Evolutionary conservation across 2,113 vertebrate genomes (phyloP).

Genomic region (Climacteris rufus): DNA sequence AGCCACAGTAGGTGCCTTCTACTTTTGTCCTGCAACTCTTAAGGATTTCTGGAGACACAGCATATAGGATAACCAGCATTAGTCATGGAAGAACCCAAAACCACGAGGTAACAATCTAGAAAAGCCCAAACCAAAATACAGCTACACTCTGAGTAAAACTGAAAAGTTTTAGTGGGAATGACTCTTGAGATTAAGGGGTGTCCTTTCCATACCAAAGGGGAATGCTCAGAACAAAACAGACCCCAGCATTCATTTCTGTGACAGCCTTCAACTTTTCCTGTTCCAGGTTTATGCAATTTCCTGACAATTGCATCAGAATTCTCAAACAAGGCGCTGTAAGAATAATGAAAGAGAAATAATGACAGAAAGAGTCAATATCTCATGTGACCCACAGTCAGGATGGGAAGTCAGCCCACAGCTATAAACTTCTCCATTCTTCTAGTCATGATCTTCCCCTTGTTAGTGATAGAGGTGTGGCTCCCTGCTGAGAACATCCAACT

Average conservation of each 20-base stretch:
- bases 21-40: neutral
- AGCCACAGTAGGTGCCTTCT: neutral
- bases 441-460: neutral
- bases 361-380: neutral
- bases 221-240: neutral
- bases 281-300: neutral
- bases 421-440: neutral
- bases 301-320: neutral
- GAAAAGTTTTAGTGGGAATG: neutral
- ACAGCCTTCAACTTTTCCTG: neutral
- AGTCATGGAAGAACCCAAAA: neutral
- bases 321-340: neutral
- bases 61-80: neutral
- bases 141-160: neutral
- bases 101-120: neutral
- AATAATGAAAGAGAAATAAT: neutral
- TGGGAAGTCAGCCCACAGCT: neutral
- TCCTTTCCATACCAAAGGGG: neutral
- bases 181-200: neutral
- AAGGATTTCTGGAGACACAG: neutral
- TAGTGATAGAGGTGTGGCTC: neutral
- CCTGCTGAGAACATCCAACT: neutral
- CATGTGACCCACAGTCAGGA: neutral
- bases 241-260: neutral
- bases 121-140: neutral